Base-by-base conservation (phyloP, 2,888 invertebrate genomes). In the Heteropelma amictum region DNA sequence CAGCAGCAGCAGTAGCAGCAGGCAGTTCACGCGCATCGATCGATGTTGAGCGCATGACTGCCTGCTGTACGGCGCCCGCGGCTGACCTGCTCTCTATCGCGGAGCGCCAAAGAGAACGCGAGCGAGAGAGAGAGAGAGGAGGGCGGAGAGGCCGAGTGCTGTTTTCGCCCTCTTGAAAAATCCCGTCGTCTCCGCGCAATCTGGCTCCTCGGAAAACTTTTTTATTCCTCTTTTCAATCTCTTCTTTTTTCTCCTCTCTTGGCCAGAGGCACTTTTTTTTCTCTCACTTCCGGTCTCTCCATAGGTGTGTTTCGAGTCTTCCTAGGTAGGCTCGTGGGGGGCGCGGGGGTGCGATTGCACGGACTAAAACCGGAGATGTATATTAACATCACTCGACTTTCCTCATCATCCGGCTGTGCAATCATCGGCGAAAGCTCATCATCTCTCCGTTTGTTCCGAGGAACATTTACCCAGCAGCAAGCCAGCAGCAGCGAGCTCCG, bases 11-110 rank as follows among this genome's bases (percentile, higher is more conserved):
- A 81, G 79, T 79, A 79, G 85, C 47, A 45, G 71, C 56, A 58
- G 64, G 56, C 64, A 56, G 64, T 71, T 81, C 85, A 85, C 84
- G 84, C 85, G 80, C 83, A 85, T 85, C 85, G 85, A 85, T 85
- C 85, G 83, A 79, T 79, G 80, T 42, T 53, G 30, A 64, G 64
- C 71, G 71, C 71, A 64, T 64, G 71, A 71, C 80, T 69, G 78
- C 71, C 26, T 26, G 65, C 56, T 38, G n/a, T n/a, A n/a, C n/a
- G 49, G 47, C 56, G 58, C 30, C 51, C 51, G 60, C 61, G 30
- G 53, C 42, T 70, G 53, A 49, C 53, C 69, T 69, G 60, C 58
- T 68, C 58, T 58, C 26, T 23, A n/a, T n/a, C n/a, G 68, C 61
- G 47, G 47, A 61, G 47, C 47, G 61, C 12, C 19, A 45, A 35